A percentile compares a stretch with the other conserved stretches of the same genome.
These are phyloP conservation scores for Acanthosepion lycidas DNA, from an alignment of 2,888 invertebrate species.

Conservation along the genomic window DNA sequence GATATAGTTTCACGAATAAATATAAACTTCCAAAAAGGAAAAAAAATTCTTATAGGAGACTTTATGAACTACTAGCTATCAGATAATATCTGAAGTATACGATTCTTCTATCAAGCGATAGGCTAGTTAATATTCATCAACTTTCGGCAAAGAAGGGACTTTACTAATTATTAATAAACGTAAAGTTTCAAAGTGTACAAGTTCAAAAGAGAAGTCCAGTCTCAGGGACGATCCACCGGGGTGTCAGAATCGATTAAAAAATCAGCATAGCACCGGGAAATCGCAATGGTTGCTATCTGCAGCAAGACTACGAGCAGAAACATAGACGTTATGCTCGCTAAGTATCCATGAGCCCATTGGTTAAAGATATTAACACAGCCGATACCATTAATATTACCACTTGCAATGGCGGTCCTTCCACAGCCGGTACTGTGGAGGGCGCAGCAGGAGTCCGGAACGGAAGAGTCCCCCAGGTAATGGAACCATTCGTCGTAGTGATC, in stretches of 20 bases:
- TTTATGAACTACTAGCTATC: too few species aligned
- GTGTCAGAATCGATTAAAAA: background rate
- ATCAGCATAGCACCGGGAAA: background rate
- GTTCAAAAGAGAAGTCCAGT: background rate
- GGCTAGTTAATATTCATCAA: too few species aligned
- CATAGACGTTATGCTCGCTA: background rate
- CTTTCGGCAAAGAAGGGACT: too few species aligned
- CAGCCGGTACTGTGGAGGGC: too few species aligned
- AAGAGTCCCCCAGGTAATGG: background rate
- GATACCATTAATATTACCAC: background rate
- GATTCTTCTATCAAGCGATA: too few species aligned
- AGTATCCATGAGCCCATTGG: background rate
- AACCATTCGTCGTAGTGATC: background rate
- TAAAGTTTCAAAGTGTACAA: too few species aligned
- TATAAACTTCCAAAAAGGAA: too few species aligned
- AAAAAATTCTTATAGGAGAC: too few species aligned
- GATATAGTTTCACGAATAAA: too few species aligned
- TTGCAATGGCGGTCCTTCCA: background rate
- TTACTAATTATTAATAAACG: too few species aligned
- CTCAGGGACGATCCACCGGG: background rate
- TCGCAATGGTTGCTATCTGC: background rate
- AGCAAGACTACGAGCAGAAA: background rate
- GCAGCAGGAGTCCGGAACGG: background rate
- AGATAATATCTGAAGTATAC: too few species aligned
- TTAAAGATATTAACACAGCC: background rate